Conservation (phyloP, 2,888 invertebrate species). For the Brachypalpus laphriformis region DNA sequence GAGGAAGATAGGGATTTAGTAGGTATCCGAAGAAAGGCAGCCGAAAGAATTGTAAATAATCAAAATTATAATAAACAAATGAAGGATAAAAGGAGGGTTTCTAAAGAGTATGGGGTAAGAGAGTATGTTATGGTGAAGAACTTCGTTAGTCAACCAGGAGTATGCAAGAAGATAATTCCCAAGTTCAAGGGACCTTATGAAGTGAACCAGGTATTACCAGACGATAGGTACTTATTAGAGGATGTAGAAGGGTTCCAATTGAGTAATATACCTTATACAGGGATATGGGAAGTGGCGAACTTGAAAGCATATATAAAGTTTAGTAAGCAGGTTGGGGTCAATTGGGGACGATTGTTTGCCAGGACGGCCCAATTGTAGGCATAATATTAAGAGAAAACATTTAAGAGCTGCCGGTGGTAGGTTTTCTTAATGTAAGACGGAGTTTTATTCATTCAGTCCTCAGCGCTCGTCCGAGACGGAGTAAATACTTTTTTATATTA, state of each 20-base stretch:
- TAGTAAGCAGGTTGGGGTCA: not conserved
- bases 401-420: constrained; percentile 5
- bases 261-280: constrained; percentile 19
- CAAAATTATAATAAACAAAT: not conserved
- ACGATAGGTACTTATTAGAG: constrained; percentile 36
- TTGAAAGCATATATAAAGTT: constrained; percentile 14
- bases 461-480: no score
- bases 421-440: not conserved
- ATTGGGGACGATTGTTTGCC: constrained; percentile 34
- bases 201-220: constrained; percentile 7
- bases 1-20: constrained; percentile 21
- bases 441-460: no score
- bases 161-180: constrained; percentile 29
- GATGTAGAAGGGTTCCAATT: constrained; percentile 40
- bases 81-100: constrained; percentile 13
- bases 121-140: constrained; percentile 51
- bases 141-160: constrained; percentile 10
- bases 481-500: no score
- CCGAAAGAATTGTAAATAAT: no score
- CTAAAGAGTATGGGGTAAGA: constrained; percentile 10
- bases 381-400: not conserved
- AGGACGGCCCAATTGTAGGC: constrained; percentile 39
- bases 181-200: constrained; percentile 44
- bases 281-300: constrained; percentile 21
- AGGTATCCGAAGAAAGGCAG: not conserved